Evolutionary conservation across 2,113 vertebrate species (phyloP), one percentile per base, ranked within the genome.

Genomic region (Sula dactylatra): DNA sequence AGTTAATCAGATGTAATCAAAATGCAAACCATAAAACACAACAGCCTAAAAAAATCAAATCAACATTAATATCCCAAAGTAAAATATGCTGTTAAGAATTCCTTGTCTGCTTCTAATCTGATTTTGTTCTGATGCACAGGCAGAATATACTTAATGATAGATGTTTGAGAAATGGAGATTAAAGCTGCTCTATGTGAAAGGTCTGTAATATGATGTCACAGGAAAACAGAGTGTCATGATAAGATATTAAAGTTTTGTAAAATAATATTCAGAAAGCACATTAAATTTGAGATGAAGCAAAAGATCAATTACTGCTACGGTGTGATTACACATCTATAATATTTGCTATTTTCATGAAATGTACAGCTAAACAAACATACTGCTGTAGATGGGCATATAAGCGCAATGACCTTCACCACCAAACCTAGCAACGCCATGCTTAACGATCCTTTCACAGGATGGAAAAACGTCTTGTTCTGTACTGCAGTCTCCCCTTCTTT

Each of bases 1-100:
- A 90, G 66, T 96, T 92, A 65, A 94, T 90, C 93, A 95, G 56
- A 58, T 44, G 8, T 62, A 86, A 95, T 90, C 64, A 88, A 95
- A 95, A 91, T 64, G 62, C 55, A 96, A 93, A 29, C 61, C 44
- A 83, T 90, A 82, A 80, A 82, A 65, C 50, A 89, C 77, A 91
- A 92, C 85, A 78, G 56, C 62, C 72, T 88, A 85, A 78, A 93
- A 45, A 45, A 96, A 64, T 59, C 32, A 93, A 94, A 86, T 93
- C 85, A 90, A 54, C 1, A 7, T 69, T 89, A 76, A 82, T 73
- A 67, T 86, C 91, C 74, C 79, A 26, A 83, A 86, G 67, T 86
- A 88, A 88, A 94, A 88, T 13, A 73, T 0, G 1, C 55, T 67
- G 11, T 72, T 93, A 90, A 74, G 61, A 86, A 93, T 90, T 90